A percentile compares a stretch with the other conserved stretches of the same genome.
phyloP scores from a whole-genome alignment of 2,113 vertebrate genomes.

The Thunnus thynnus region DNA sequence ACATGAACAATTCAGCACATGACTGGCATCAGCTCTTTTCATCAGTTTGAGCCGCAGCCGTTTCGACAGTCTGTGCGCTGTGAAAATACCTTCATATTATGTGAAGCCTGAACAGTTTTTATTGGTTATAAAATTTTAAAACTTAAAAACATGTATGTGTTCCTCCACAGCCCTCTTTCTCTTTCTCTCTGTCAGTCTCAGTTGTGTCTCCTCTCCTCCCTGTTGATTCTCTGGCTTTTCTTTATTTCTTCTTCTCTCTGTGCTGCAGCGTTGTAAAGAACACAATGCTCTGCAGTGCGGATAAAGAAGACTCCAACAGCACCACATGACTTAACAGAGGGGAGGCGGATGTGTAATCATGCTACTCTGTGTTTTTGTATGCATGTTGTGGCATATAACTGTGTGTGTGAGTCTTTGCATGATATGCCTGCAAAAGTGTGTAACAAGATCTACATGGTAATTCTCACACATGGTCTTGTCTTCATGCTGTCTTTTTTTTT shows the following conservation, averaged over 20 bases:
- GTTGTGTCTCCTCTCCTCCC: background rate
- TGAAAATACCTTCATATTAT: background rate
- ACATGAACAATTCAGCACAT: conserved; percentile 32
- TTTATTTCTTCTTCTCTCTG: background rate
- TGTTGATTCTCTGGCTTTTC: no score
- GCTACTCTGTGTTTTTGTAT: background rate
- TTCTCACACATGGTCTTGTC: background rate
- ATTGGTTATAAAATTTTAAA: background rate
- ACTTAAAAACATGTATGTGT: background rate
- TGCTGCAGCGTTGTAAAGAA: background rate
- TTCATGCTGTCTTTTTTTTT: background rate
- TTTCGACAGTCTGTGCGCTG: background rate
- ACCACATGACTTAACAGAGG: background rate
- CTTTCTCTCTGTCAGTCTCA: background rate
- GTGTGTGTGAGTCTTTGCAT: no score
- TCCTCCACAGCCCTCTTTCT: background rate
- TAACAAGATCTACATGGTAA: background rate
- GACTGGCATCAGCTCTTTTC: conserved; percentile 21
- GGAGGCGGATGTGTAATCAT: background rate
- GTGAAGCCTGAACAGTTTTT: background rate
- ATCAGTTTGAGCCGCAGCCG: background rate
- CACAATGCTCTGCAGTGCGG: conserved; percentile 5
- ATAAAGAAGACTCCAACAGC: background rate
- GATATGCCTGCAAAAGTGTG: no score
- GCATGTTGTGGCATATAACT: no score